phyloP scores from a whole-genome alignment of 1,140 invertebrate species.

The Thaumatotibia leucotreta region DNA sequence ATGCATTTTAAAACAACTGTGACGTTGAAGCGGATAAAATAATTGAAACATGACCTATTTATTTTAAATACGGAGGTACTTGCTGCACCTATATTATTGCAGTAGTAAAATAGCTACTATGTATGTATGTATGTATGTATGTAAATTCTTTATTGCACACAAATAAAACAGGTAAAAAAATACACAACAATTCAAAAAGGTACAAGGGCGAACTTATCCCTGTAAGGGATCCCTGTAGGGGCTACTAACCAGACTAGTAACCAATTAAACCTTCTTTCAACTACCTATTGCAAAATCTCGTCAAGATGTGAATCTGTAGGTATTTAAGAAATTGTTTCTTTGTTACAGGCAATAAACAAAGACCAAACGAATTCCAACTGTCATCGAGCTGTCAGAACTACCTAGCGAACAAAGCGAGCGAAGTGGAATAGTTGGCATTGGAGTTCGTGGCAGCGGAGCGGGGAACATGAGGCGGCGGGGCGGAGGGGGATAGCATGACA shows the following conservation, averaged over 20 bases:
- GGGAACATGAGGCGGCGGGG: conserved; percentile 45
- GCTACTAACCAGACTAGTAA: background rate
- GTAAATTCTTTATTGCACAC: no score
- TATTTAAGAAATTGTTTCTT: background rate
- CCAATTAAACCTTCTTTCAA: background rate
- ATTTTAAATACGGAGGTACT: no score
- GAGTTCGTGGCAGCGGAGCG: conserved; percentile 29
- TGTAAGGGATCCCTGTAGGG: no score
- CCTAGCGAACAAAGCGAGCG: conserved; percentile 1
- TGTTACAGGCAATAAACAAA: conserved; percentile 3
- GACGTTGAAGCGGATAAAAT: no score
- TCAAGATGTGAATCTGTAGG: background rate
- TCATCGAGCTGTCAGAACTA: background rate
- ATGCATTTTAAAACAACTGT: no score
- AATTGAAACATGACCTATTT: no score
- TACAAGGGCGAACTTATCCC: no score
- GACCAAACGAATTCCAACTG: background rate
- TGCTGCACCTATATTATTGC: no score
- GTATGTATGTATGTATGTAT: background rate
- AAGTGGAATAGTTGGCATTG: conserved; percentile 5
- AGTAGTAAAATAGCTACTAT: no score
- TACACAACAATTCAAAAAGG: no score
- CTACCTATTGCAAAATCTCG: background rate
- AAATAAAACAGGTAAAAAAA: no score
- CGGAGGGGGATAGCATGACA: conserved; percentile 70